Evolutionary conservation across 2,113 vertebrate genomes (phyloP), one percentile per base, ranked within the genome.

Genomic region (Clarias gariepinus): DNA sequence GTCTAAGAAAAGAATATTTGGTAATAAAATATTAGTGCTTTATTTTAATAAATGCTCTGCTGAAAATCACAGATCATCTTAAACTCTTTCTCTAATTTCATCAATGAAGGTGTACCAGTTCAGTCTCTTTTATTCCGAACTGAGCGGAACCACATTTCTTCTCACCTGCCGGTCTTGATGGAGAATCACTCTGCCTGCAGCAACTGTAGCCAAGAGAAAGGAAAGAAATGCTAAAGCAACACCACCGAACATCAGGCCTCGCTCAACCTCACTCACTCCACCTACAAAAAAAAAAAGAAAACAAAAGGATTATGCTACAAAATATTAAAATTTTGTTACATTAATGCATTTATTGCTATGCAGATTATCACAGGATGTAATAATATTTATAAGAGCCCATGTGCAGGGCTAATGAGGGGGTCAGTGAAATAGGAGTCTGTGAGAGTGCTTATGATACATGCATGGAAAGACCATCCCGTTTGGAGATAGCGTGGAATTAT

Each of bases 211-310:
- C n/a, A 78, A 52, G 28, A 83, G 61, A 23, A 78, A 58, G 28
- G 16, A 19, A 25, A 87, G 81, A 47, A 61, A 60, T 19, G 81
- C 81, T 30, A 87, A 52, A 58, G 60, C 61, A 69, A 79, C 81
- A 15, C 86, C 81, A 1, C 23, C 81, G 4, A 83, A 87, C 61
- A 78, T 78, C 86, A 87, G 61, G 71, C 33, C 81, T 16, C 41
- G 71, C 71, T 77, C 71, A 53, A 30, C n/a, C 71, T 55, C 81
- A 58, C 25, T 41, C 10, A 57, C 16, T n/a, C 5, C 30, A 47
- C 25, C 86, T 87, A n/a, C n/a, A 52, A 16, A 84, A 4, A 74
- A 30, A 63, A 30, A 63, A 57, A 30, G 64, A 30, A 12, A 23
- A 21, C 0, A 18, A 60, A 19, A 60, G 18, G 0, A 60, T 21